Evolutionary conservation across 2,113 vertebrate genomes (phyloP).

Genomic region (Hippocampus guttulatus): DNA sequence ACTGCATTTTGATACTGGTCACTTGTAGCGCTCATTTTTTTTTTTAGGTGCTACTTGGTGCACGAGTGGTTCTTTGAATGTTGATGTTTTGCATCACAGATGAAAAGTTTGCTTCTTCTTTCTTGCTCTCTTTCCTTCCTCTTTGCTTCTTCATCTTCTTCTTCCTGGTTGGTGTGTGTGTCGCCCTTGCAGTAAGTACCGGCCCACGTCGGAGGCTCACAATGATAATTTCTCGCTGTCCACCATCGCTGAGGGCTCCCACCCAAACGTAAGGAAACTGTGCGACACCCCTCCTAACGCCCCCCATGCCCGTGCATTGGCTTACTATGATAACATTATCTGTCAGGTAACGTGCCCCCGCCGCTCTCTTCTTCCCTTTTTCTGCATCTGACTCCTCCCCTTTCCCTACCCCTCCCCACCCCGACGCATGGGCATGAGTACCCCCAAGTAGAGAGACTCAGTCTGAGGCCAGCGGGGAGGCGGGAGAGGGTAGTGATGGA

Average conservation of each 20-base stretch:
- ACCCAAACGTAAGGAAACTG: conserved; percentile 96
- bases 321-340: conserved; percentile 84
- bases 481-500: conserved; percentile 5
- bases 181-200: conserved; percentile 81
- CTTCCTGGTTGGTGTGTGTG: conserved; percentile 17
- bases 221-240: conserved; percentile 99
- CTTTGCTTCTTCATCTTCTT: conserved; percentile 1
- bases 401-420: conserved; percentile 29
- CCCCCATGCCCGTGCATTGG: conserved; percentile 78
- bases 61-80: not conserved
- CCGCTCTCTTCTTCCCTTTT: conserved; percentile 66
- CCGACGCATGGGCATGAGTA: conserved; percentile 69
- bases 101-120: conserved; percentile 36
- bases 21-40: no score
- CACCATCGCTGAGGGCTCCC: conserved; percentile 98
- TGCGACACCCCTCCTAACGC: conserved; percentile 74
- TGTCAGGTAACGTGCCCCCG: conserved; percentile 79
- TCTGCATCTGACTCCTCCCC: conserved; percentile 47
- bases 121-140: conserved; percentile 41
- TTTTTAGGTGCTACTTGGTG: no score
- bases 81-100: conserved; percentile 56
- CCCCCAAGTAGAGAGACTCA: conserved; percentile 40
- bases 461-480: conserved; percentile 26
- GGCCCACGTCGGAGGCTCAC: conserved; percentile 93
- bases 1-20: no score